Base-by-base conservation (phyloP, 1,140 invertebrate genomes). In the Melipona quadrifasciata region DNA sequence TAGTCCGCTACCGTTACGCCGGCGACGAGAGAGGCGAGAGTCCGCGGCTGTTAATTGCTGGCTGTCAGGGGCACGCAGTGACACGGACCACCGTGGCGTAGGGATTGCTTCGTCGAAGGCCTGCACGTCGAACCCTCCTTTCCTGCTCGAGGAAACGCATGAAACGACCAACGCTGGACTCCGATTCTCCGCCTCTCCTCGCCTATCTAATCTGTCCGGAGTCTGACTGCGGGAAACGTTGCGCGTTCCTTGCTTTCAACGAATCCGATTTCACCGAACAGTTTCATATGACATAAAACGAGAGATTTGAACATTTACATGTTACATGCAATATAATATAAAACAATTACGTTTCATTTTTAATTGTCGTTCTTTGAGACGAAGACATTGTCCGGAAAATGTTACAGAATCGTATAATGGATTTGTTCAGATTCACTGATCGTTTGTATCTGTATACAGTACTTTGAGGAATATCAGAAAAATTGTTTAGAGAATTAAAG, bases 1-100 rank as follows among this genome's bases (percentile, higher is more conserved):
- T 81, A 87, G 71, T 61, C 76, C 90, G 89, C 79, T 86, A 86
- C 86, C 77, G 87, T 89, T 89, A 51, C 87, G 86, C 86, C 88
- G 85, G 31, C 61, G n/a, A 82, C 84, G 76, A 74, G 91, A 92
- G 91, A 92, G 90, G 91, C 91, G 91, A 92, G 91, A 93, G 92
- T 93, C 93, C 93, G 92, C 89, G 87, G 89, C 93, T 92, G 94
- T 94, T 94, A 95, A 94, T 95, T 95, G 93, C 92, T 84, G 91
- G 89, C 94, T 94, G 94, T 94, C 94, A 94, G 91, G 89, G 93
- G 81, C 94, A 95, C 90, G 92, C 93, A 92, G 90, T 86, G 87
- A 92, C 89, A 87, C 75, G 84, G 84, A 86, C 86, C 88, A 92
- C 90, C 91, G 87, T 88, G 84, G 83, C 72, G 86, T 90, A 91